Evolutionary conservation across 2,888 invertebrate species (phyloP), one percentile per base, ranked within the genome.

Genomic region (Ormyrus pomaceus): DNA sequence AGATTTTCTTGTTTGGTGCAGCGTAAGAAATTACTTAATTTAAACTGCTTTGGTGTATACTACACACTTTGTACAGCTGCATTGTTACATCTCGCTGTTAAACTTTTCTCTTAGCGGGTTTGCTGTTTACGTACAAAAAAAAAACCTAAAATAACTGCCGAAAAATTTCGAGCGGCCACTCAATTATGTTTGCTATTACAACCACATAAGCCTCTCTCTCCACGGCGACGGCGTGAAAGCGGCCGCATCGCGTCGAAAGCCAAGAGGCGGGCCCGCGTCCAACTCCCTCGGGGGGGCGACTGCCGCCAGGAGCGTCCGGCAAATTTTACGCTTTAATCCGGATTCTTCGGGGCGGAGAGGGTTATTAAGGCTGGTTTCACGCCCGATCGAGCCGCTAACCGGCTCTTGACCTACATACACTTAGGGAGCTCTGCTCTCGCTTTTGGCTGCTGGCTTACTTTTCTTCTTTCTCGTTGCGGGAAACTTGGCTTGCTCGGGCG

Each of bases 281-380:
- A 78, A 72, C 77, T 71, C 70, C 13, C 53, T 46, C 19, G 10
- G 58, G 65, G 53, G 46, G 19, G 6, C 70, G 7, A 13, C 62
- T 45, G 62, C 51, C 53, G 46, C 53, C 45, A 53, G 66, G 48
- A 53, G 9, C 45, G 65, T 19, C n/a, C 46, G 34, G 58, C n/a
- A 78, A 78, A 72, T 73, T 78, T 78, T 79, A 62, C 69, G 51
- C 73, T 69, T 64, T 79, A 79, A 74, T 73, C 79, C 74, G 66
- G 79, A 62, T 68, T 61, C 45, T 19, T 19, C 48, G 34, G 6
- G 50, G 2, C 13, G n/a, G 56, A 50, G 71, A 7, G 50, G 45
- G 19, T 46, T 51, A 69, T 72, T 72, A 72, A 46, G 59, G 51
- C 13, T 59, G 77, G 48, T 69, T 79, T 79, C 19, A 74, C 19